Evolutionary conservation across 2,888 invertebrate species (phyloP).

Genomic region (Philereme transversata): DNA sequence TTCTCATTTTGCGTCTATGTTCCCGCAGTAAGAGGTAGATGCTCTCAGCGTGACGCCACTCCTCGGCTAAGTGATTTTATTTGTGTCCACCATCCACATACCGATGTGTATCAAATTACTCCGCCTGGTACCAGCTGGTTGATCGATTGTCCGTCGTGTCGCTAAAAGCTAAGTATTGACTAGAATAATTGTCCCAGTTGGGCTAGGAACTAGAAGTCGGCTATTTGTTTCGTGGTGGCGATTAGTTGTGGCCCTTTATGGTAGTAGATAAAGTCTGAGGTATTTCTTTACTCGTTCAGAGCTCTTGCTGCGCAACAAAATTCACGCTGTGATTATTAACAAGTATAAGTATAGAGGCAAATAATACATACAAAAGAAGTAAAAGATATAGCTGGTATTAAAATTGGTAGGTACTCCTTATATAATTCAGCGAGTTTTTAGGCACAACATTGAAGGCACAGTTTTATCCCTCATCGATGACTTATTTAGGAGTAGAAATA

Average conservation of each 20-base stretch:
- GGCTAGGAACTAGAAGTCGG: conserved; percentile 25
- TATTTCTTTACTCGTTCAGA: background rate
- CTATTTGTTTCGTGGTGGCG: conserved; percentile 31
- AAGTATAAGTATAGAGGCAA: background rate
- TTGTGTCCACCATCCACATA: conserved; percentile 82
- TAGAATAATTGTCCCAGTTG: conserved; percentile 58
- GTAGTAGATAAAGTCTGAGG: conserved; percentile 13
- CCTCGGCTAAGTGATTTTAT: conserved; percentile 81
- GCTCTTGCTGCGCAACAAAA: background rate
- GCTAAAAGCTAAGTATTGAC: conserved; percentile 72
- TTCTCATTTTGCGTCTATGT: conserved; percentile 43
- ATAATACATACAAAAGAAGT: too few relatives aligned
- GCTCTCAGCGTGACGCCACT: conserved; percentile 78
- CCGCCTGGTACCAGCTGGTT: conserved; percentile 73
- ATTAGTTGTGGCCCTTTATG: conserved; percentile 34
- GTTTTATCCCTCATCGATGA: too few relatives aligned
- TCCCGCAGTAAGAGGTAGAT: conserved; percentile 64
- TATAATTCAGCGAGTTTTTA: too few relatives aligned
- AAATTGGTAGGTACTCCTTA: too few relatives aligned
- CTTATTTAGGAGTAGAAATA: too few relatives aligned
- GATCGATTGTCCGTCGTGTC: conserved; percentile 70
- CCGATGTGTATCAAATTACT: conserved; percentile 82
- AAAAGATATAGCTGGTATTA: background rate
- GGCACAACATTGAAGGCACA: too few relatives aligned
- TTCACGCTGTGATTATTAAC: background rate